Evolutionary conservation across 2,113 vertebrate species (phyloP), one percentile per base, ranked within the genome.

Genomic region (Monopterus albus): DNA sequence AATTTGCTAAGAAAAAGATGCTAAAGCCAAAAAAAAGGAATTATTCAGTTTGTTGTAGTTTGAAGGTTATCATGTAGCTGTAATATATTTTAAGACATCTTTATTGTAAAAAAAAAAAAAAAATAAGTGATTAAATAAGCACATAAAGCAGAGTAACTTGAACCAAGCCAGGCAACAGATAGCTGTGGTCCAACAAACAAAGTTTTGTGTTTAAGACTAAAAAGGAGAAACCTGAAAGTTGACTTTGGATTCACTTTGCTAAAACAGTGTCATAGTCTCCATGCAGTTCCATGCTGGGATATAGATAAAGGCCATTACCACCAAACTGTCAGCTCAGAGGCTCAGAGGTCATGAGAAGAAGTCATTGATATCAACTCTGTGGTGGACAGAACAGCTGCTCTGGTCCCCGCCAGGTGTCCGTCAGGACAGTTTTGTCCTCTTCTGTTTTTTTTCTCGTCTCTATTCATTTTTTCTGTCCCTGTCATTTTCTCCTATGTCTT

Each of bases 21-120:
- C 47, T 52, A 46, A 77, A 43, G 79, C 79, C 79, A 78, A 53
- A 69, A 75, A 69, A 75, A 74, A 60, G 51, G 50, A 72, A 80
- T 78, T 69, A 80, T 80, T 76, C 65, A 75, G 57, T 87, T 80
- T 80, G 79, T 57, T 47, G 33, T 78, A 72, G 73, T n/a, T n/a
- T n/a, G n/a, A n/a, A n/a, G n/a, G n/a, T n/a, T n/a, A n/a, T n/a
- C n/a, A n/a, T n/a, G n/a, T n/a, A n/a, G n/a, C n/a, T n/a, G n/a
- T n/a, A n/a, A n/a, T n/a, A n/a, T n/a, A n/a, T n/a, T n/a, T n/a
- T n/a, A n/a, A n/a, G n/a, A n/a, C 45, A 46, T 21, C 40, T 21
- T n/a, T n/a, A n/a, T 2, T 45, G 18, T 15, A 25, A n/a, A 53
- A n/a, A 17, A n/a, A n/a, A n/a, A n/a, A n/a, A n/a, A n/a, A 40